phyloP scores from a whole-genome alignment of 1,140 invertebrate species.

The Oedothorax gibbosus region DNA sequence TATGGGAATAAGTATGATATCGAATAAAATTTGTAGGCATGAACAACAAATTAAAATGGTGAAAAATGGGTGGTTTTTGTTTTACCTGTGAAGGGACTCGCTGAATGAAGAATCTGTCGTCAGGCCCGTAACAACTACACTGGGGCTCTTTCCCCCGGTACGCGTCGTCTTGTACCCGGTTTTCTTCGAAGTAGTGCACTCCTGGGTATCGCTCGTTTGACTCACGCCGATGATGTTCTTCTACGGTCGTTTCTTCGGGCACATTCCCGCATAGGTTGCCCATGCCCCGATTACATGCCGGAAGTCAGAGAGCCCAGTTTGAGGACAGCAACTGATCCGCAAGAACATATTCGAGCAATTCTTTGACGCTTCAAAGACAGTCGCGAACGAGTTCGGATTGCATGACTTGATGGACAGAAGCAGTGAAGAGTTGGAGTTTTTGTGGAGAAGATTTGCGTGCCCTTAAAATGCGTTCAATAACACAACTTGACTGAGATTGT shows the following conservation, averaged over 20 bases:
- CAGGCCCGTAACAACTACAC: conserved; percentile 54
- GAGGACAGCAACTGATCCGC: background rate
- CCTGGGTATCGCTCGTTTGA: conserved; percentile 49
- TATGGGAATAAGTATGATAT: too few species aligned
- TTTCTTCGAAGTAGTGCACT: conserved; percentile 51
- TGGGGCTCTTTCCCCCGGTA: conserved; percentile 47
- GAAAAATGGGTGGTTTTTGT: too few species aligned
- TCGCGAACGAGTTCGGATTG: too few species aligned
- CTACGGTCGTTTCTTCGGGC: conserved; percentile 30
- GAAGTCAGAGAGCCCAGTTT: background rate
- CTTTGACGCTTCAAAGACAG: too few species aligned
- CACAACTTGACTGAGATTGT: too few species aligned
- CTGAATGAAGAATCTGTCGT: conserved; percentile 56
- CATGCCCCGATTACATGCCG: conserved; percentile 28
- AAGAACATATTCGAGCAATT: conserved; percentile 34
- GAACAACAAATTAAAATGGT: too few species aligned
- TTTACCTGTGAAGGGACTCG: conserved; percentile 14
- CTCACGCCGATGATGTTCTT: background rate
- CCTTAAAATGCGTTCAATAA: too few species aligned
- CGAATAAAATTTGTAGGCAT: too few species aligned
- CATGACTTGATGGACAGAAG: too few species aligned
- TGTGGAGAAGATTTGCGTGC: too few species aligned
- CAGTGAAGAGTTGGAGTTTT: too few species aligned
- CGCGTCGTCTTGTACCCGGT: conserved; percentile 25
- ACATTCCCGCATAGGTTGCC: conserved; percentile 54